phyloP scores from a whole-genome alignment of 2,797 vertebrate genomes.

The Sylvia borin region DNA sequence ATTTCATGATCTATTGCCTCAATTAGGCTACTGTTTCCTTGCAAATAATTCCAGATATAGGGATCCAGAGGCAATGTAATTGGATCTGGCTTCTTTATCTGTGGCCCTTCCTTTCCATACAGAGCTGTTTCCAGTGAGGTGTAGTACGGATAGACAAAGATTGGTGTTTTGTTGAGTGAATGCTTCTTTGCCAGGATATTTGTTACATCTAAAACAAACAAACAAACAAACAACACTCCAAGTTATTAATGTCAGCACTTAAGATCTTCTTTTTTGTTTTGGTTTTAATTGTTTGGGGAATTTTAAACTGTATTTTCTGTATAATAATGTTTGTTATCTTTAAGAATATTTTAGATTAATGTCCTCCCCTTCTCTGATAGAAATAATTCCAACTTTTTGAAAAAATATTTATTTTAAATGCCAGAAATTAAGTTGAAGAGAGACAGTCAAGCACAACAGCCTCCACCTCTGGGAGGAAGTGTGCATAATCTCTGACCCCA shows the following conservation, averaged over 20 bases:
- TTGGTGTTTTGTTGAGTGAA: constrained; percentile 52
- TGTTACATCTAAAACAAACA: constrained; percentile 75
- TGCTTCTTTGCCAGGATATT: constrained; percentile 74
- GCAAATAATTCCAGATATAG: constrained; percentile 79
- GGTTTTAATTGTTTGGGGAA: not conserved
- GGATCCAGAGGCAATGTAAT: constrained; percentile 72
- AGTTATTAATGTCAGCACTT: not conserved
- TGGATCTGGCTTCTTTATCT: constrained; percentile 80
- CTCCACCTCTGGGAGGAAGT: not conserved
- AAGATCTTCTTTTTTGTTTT: not conserved
- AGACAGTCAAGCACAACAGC: not conserved
- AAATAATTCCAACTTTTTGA: not conserved
- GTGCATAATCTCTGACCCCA: not conserved
- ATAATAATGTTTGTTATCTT: not conserved
- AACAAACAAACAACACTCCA: not conserved
- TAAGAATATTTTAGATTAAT: not conserved
- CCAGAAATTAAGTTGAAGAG: not conserved
- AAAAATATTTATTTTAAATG: not conserved
- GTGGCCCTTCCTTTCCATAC: constrained; percentile 81
- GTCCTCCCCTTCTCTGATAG: not conserved
- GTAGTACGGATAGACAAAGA: constrained; percentile 83
- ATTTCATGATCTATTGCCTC: constrained; percentile 76
- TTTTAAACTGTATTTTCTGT: not conserved
- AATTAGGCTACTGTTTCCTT: constrained; percentile 47
- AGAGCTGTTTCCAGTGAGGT: constrained; percentile 76